Evolutionary conservation across 1,140 invertebrate species (phyloP), one percentile per base, ranked within the genome.

Genomic region (Halesus radiatus): DNA sequence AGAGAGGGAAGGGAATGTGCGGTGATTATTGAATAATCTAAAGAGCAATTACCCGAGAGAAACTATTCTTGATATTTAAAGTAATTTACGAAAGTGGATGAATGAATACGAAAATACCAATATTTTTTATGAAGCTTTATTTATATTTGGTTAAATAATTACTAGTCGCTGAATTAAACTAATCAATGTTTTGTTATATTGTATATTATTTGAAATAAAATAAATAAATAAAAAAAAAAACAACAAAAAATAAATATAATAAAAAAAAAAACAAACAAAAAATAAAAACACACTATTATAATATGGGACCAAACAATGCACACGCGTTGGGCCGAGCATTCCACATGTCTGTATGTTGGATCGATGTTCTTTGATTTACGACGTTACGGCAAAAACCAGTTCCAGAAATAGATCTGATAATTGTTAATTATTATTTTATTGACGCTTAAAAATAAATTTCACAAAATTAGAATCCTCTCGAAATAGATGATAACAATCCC

Each of bases 161-260:
- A 26, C 54, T 79, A 83, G 82, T 78, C 70, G 74, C 78, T 81
- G 60, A 81, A 73, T 52, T 80, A 26, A 20, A 80, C 80, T 83
- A 81, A 87, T 84, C 84, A 85, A 85, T 89, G 86, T 88, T 87
- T 89, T 89, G 87, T 89, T 90, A 85, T 89, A 88, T 87, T 86
- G 84, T 87, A 84, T 87, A 84, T 88, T 88, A 64, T 82, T 89
- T 86, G 87, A 89, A 84, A 86, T 89, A 87, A 88, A 89, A 90
- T 86, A 88, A 86, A 86, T 85, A 84, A 86, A 86, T 87, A 87
- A 86, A 85, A 84, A 86, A 87, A 86, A 85, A 84, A 87, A 85
- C 82, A 85, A 87, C 82, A 85, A 87, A 84, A 86, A 86, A 86
- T 88, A 86, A 86, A 86, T 81, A 84, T 80, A 84, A 64, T 87